Percentiles rank a stretch among this genome's conserved stretches.
phyloP scores from a whole-genome alignment of 1,140 invertebrate species.

The Ephestia elutella region DNA sequence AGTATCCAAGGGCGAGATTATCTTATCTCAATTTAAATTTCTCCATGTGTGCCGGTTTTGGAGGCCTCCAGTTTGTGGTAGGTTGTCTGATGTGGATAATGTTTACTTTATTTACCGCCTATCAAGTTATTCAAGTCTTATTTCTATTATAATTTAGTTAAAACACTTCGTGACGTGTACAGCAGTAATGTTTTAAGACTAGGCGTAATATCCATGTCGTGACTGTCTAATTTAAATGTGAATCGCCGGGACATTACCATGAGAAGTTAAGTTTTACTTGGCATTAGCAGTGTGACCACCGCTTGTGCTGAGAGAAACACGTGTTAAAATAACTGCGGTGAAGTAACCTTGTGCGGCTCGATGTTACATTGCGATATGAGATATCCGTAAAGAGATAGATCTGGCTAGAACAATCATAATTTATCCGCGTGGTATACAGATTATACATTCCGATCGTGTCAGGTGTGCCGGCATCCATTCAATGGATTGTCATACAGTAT shows the following conservation, averaged over 20 bases:
- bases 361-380: slow-evolving; percentile 21
- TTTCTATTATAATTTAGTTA: neutral
- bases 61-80: slow-evolving; percentile 31
- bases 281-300: slow-evolving; percentile 3
- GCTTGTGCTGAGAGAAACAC: slow-evolving; percentile 6
- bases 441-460: neutral
- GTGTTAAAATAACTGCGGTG: slow-evolving; percentile 18
- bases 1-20: slow-evolving; percentile 22
- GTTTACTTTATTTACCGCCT: slow-evolving; percentile 27
- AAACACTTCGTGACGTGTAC: slow-evolving; percentile 4
- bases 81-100: slow-evolving; percentile 37
- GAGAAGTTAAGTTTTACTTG: neutral
- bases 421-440: slow-evolving; percentile 22
- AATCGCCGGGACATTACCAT: slow-evolving; percentile 11
- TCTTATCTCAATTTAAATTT: slow-evolving; percentile 40
- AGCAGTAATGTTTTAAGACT: slow-evolving; percentile 11
- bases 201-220: slow-evolving; percentile 18
- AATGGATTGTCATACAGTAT: neutral
- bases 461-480: neutral
- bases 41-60: slow-evolving; percentile 17
- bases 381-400: slow-evolving; percentile 27
- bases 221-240: slow-evolving; percentile 29
- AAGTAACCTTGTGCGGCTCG: slow-evolving; percentile 26
- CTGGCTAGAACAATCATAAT: slow-evolving; percentile 18
- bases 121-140: slow-evolving; percentile 1